A percentile compares a stretch with the other conserved stretches of the same genome.
Conservation (phyloP, 2,888 invertebrate species). For the Leptopilina syphax region DNA sequence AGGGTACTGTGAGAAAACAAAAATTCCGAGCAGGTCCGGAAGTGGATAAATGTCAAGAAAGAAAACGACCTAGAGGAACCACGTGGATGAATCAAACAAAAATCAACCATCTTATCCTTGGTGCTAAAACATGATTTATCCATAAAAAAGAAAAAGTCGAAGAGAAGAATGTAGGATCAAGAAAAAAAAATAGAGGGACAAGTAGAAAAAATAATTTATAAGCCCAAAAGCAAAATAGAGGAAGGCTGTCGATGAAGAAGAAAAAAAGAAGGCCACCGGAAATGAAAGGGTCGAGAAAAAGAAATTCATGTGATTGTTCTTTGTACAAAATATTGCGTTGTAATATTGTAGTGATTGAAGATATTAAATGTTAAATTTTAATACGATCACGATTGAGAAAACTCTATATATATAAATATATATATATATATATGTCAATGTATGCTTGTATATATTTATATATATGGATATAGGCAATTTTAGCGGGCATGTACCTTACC, state of each 20-base stretch:
- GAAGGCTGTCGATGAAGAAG: constrained; percentile 49
- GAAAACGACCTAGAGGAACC: constrained; percentile 45
- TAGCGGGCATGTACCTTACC: constrained; percentile 77
- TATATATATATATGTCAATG: constrained; percentile 57
- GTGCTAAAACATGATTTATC: neutral
- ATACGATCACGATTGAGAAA: constrained; percentile 76
- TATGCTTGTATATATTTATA: constrained; percentile 68
- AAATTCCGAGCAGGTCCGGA: constrained; percentile 45
- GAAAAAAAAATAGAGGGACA: constrained; percentile 44
- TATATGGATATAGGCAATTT: constrained; percentile 73
- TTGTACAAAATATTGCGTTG: constrained; percentile 80
- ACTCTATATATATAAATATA: constrained; percentile 62
- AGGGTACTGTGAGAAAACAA: constrained; percentile 44
- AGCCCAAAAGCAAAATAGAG: constrained; percentile 39
- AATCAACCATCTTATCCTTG: constrained; percentile 3
- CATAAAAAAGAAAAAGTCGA: constrained; percentile 1
- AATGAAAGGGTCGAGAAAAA: constrained; percentile 61
- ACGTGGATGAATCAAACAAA: constrained; percentile 35
- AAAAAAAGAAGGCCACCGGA: constrained; percentile 47
- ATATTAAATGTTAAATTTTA: constrained; percentile 77
- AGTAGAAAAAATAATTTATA: constrained; percentile 36
- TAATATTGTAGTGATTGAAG: constrained; percentile 77
- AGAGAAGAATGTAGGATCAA: neutral
- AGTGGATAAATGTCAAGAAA: constrained; percentile 27
- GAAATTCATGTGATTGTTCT: constrained; percentile 81